Conservation (phyloP, 1,140 invertebrate genomes). For the Teleopsis dalmanni region DNA sequence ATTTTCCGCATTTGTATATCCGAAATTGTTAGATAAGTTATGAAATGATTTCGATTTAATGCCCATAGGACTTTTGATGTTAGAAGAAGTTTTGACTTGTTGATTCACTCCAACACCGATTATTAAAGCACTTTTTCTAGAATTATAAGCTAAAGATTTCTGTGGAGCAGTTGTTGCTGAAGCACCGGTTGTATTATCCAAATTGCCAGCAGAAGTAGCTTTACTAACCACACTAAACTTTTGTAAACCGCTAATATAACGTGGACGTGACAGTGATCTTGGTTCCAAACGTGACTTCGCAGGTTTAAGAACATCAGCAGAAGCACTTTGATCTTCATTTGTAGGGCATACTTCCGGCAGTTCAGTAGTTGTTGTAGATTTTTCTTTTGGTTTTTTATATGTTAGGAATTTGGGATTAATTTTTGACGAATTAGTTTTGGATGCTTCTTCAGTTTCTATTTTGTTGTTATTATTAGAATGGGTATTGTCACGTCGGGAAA, state of each 20-base stretch:
- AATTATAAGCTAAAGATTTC: too few species aligned
- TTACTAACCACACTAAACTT: slow-evolving; percentile 33
- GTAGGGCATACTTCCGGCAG: slow-evolving; percentile 11
- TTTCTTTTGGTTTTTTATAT: slow-evolving; percentile 36
- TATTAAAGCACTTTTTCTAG: too few species aligned
- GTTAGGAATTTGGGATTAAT: slow-evolving; percentile 26
- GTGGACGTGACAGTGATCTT: slow-evolving; percentile 35
- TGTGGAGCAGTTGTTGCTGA: not conserved
- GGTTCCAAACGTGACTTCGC: slow-evolving; percentile 9
- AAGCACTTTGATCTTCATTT: not conserved
- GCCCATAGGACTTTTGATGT: slow-evolving; percentile 39
- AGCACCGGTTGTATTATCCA: slow-evolving; percentile 16
- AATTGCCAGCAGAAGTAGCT: slow-evolving; percentile 33
- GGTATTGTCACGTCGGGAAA: slow-evolving; percentile 23
- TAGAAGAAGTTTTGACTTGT: not conserved
- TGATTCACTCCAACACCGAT: too few species aligned
- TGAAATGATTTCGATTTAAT: slow-evolving; percentile 43
- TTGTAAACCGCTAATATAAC: slow-evolving; percentile 35
- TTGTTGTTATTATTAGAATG: slow-evolving; percentile 14
- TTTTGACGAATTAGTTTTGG: slow-evolving; percentile 16
- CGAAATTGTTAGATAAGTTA: slow-evolving; percentile 23
- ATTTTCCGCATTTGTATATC: slow-evolving; percentile 7
- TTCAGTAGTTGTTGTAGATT: slow-evolving; percentile 19
- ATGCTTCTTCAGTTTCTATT: slow-evolving; percentile 10
- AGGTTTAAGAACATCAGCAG: not conserved